Percentiles rank a stretch among this genome's conserved stretches.
Evolutionary conservation across 2,888 invertebrate genomes (phyloP).

Genomic region (Gastrophysa polygoni): DNA sequence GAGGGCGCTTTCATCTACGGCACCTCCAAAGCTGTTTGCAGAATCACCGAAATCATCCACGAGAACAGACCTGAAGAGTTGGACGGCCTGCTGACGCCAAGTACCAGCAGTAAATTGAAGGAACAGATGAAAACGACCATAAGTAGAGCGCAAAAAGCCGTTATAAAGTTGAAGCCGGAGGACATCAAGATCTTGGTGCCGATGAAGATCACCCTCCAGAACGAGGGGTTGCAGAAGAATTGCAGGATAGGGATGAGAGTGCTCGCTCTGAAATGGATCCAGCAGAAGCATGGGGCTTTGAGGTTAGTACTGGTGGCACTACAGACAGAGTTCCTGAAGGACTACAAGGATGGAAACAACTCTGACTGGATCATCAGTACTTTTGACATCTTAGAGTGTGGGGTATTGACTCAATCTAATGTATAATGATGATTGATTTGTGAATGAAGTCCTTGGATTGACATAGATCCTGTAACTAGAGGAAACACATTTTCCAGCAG

Average conservation of each 20-base stretch:
- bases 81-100: slow-evolving; percentile 47
- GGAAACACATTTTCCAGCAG: too few relatives aligned
- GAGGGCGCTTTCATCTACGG: slow-evolving; percentile 59
- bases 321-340: slow-evolving; percentile 54
- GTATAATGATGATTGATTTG: background rate
- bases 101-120: slow-evolving; percentile 45
- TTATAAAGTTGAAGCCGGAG: slow-evolving; percentile 51
- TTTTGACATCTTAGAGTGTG: slow-evolving; percentile 54
- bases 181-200: slow-evolving; percentile 57
- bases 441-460: too few relatives aligned
- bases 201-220: slow-evolving; percentile 45
- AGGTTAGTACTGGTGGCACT: slow-evolving; percentile 54
- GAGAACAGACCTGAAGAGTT: slow-evolving; percentile 48
- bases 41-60: slow-evolving; percentile 55
- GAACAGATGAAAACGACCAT: slow-evolving; percentile 48
- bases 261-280: slow-evolving; percentile 55
- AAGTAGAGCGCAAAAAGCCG: slow-evolving; percentile 48
- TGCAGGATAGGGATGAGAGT: slow-evolving; percentile 51
- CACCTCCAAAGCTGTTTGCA: slow-evolving; percentile 51
- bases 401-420: slow-evolving; percentile 39
- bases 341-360: slow-evolving; percentile 46
- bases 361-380: slow-evolving; percentile 54
- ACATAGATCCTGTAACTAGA: too few relatives aligned
- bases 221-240: slow-evolving; percentile 40
- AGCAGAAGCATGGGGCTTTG: slow-evolving; percentile 40